phyloP scores from a whole-genome alignment of 2,113 vertebrate species.

The Triplophysa siluroides region DNA sequence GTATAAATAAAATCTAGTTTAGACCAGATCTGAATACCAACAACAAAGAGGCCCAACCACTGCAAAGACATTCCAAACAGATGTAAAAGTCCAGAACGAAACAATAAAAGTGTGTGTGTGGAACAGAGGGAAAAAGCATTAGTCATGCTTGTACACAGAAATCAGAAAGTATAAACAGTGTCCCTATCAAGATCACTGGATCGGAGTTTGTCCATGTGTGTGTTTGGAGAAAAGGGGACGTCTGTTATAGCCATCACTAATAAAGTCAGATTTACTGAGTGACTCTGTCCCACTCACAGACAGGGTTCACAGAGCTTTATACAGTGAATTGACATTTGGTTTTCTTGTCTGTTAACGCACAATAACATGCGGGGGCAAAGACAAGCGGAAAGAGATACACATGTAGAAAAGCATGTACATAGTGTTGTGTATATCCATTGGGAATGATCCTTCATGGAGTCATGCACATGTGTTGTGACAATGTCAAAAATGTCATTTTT shows the following conservation, averaged over 20 bases:
- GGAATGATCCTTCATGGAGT: constrained; percentile 57
- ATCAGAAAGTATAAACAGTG: constrained; percentile 49
- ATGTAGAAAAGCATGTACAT: constrained; percentile 17
- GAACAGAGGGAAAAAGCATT: constrained; percentile 44
- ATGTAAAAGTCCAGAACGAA: constrained; percentile 47
- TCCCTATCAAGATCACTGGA: constrained; percentile 50
- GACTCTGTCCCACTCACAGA: constrained; percentile 35
- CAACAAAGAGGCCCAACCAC: constrained; percentile 15
- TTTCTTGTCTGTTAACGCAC: constrained; percentile 66
- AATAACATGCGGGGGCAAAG: constrained; percentile 58
- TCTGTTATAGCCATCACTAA: constrained; percentile 72
- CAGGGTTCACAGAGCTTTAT: constrained; percentile 69
- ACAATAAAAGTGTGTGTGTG: constrained; percentile 50
- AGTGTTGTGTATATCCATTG: constrained; percentile 53
- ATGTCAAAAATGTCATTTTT: not conserved
- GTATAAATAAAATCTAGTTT: constrained; percentile 17
- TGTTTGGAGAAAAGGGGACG: constrained; percentile 55
- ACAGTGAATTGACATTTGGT: constrained; percentile 74
- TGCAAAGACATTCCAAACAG: constrained; percentile 35
- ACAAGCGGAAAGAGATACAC: constrained; percentile 35
- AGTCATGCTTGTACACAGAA: constrained; percentile 54
- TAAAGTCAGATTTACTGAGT: constrained; percentile 74
- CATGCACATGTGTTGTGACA: constrained; percentile 15
- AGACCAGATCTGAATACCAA: constrained; percentile 24
- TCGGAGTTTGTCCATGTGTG: constrained; percentile 9